A percentile compares a stretch with the other conserved stretches of the same genome.
Conservation (phyloP, 2,888 invertebrate species). For the Eulithis testata region DNA sequence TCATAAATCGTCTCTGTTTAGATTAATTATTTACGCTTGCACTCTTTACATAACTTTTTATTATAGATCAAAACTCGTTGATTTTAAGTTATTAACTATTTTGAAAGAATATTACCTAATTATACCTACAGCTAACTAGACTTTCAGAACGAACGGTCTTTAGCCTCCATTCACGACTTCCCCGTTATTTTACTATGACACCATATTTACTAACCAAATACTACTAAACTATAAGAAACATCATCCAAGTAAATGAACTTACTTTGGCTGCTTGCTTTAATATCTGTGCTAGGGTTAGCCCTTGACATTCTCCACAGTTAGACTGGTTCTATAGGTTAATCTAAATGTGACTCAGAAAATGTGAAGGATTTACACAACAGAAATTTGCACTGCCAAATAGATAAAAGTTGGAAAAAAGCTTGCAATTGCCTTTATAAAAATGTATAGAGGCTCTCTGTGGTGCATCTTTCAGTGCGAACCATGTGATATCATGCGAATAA, state of each 20-base stretch:
- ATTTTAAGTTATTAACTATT: no score
- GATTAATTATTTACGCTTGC: conserved; percentile 36
- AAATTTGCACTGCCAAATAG: background rate
- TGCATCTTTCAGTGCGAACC: no score
- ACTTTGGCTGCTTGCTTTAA: conserved; percentile 1
- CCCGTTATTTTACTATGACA: background rate
- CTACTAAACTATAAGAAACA: no score
- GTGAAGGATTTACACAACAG: background rate
- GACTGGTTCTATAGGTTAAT: conserved; percentile 6
- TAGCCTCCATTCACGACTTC: background rate
- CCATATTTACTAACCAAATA: background rate
- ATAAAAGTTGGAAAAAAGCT: no score
- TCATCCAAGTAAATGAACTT: background rate
- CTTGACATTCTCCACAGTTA: conserved; percentile 18
- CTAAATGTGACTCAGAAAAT: conserved; percentile 15
- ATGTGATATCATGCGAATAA: no score
- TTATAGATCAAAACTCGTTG: conserved; percentile 1
- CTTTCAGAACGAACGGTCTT: no score
- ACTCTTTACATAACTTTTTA: conserved; percentile 19
- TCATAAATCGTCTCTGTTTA: conserved; percentile 41
- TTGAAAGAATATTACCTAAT: no score
- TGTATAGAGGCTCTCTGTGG: no score
- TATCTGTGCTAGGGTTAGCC: conserved; percentile 4
- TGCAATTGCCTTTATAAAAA: no score
- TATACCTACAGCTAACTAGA: no score